These are phyloP conservation scores for Pongo abelii DNA, from an alignment of 2,113 vertebrate species.

Conservation along the genomic window DNA sequence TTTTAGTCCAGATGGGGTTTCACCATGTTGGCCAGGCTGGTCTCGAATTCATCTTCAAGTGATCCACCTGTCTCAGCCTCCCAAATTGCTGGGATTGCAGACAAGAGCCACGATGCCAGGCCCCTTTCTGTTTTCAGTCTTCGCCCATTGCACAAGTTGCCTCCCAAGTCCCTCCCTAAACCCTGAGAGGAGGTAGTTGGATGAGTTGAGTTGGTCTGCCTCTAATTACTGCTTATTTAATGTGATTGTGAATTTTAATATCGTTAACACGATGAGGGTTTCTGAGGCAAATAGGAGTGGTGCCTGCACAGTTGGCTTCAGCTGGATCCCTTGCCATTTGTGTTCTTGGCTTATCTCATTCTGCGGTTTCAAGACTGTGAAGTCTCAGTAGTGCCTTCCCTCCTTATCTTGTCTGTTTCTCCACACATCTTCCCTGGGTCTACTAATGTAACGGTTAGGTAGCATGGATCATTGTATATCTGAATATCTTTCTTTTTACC, in stretches of 20 bases:
- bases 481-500: neutral
- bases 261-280: neutral
- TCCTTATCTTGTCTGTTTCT: neutral
- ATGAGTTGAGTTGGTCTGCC: neutral
- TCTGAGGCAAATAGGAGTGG: neutral
- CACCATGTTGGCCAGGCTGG: too few relatives aligned
- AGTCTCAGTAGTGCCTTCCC: neutral
- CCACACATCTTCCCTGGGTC: neutral
- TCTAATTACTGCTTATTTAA: slow-evolving; percentile 10
- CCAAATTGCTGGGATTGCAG: too few relatives aligned
- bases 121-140: neutral
- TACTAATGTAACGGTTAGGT: too few relatives aligned
- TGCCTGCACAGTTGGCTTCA: neutral
- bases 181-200: neutral
- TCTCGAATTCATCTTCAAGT: too few relatives aligned
- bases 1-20: too few relatives aligned
- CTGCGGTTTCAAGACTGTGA: neutral
- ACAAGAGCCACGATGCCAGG: too few relatives aligned
- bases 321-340: neutral
- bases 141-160: neutral
- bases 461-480: neutral
- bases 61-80: too few relatives aligned
- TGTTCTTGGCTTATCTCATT: neutral
- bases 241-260: slow-evolving; percentile 50
- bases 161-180: neutral